These are phyloP conservation scores for Spinus olivaceus DNA, from an alignment of 2,797 vertebrate genomes.

Conservation along the genomic window DNA sequence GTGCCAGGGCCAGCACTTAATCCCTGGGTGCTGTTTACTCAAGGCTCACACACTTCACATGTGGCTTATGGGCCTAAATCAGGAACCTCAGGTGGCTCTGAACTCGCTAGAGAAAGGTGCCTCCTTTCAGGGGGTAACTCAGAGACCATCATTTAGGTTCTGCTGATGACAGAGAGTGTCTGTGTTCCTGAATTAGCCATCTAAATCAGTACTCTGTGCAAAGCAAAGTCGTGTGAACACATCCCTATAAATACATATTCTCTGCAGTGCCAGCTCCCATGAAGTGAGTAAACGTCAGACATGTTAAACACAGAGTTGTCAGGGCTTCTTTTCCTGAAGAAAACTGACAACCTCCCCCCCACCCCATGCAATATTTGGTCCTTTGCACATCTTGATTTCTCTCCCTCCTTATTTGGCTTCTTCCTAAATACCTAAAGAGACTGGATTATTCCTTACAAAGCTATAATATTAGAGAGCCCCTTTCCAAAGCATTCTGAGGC, in stretches of 20 bases:
- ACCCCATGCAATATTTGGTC: background rate
- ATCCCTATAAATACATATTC: background rate
- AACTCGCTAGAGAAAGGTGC: background rate
- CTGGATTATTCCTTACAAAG: background rate
- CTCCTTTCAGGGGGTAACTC: background rate
- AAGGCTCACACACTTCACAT: background rate
- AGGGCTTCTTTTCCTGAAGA: background rate
- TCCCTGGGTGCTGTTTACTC: background rate
- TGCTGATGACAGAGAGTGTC: background rate
- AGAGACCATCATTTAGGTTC: background rate
- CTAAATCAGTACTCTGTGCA: background rate
- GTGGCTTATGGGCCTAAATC: background rate
- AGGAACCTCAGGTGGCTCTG: background rate
- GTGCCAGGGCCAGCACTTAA: background rate
- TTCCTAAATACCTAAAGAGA: background rate
- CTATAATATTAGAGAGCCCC: background rate
- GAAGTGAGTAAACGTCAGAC: background rate
- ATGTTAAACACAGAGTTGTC: background rate
- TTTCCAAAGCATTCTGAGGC: background rate
- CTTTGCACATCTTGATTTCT: background rate
- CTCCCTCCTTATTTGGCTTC: background rate
- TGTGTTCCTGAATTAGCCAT: conserved; percentile 23
- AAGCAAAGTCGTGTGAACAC: background rate
- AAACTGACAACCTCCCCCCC: background rate
- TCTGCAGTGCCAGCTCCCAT: background rate